Evolutionary conservation across 2,113 vertebrate genomes (phyloP).

Genomic region (Prunella himalayana): DNA sequence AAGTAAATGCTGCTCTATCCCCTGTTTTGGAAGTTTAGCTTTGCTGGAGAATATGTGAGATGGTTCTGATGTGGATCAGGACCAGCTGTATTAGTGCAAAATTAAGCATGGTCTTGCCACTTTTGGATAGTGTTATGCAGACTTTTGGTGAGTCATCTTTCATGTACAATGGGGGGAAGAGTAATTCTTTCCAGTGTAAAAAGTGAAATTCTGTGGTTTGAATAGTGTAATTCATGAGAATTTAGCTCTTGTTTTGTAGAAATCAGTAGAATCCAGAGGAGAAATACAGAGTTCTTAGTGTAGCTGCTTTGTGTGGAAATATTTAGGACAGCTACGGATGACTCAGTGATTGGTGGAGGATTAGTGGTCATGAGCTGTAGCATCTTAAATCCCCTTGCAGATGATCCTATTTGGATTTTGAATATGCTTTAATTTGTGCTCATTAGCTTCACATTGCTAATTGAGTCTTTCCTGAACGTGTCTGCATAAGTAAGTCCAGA

Average conservation of each 20-base stretch:
- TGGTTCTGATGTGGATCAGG: neutral
- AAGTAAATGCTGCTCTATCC: neutral
- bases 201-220: conserved; percentile 14
- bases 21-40: neutral
- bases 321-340: neutral
- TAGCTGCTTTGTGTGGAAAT: neutral
- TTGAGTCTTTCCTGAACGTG: conserved; percentile 13
- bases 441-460: neutral
- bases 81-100: neutral
- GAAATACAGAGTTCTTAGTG: neutral
- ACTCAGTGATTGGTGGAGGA: neutral
- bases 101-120: neutral
- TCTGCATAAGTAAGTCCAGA: conserved; percentile 16
- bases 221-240: neutral
- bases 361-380: neutral
- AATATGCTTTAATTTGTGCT: neutral
- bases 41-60: neutral
- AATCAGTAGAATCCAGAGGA: neutral
- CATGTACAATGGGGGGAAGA: neutral
- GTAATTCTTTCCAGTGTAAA: neutral
- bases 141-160: neutral
- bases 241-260: neutral
- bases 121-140: neutral
- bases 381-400: neutral
- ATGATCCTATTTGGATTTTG: neutral